Evolutionary conservation across 2,113 vertebrate genomes (phyloP), one percentile per base, ranked within the genome.

Genomic region (Heterochromis multidens): DNA sequence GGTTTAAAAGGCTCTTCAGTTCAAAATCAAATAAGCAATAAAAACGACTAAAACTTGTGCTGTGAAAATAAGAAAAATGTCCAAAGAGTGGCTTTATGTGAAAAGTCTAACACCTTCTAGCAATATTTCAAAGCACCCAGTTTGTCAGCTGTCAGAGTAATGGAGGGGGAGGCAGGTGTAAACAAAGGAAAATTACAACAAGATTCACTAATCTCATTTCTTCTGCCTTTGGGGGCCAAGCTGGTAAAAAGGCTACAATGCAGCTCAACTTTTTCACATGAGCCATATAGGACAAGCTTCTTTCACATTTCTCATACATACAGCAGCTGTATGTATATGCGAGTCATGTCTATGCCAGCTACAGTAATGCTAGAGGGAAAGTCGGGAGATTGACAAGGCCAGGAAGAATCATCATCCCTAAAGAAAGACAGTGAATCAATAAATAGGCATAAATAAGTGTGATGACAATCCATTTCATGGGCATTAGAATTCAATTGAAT

Each of bases 131-230:
- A 61, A 82, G 84, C 56, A 14, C 33, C 5, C 86, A 8, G 80
- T 85, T 89, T 88, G 76, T 91, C 88, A 83, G 49, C 65, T 85
- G 88, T 88, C 93, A 79, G 57, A 70, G 63, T 78, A 83, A 61
- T 9, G 37, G 21, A 40, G 37, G 13, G 59, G 58, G 14, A 72
- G 80, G 70, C 58, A 52, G 72, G 52, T 52, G 80, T 21, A 86
- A 87, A 91, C 88, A 86, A 85, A 90, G 80, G 40, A 80, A 72
- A 9, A 74, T 43, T 77, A 59, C 21, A 5, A 80, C 52, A 46
- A 58, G 35, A 60, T 80, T 72, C 62, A 17, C 37, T 67, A 81
- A 89, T 77, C 40, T 76, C 33, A 65, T 84, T 82, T n/a, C 72
- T 56, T 77, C 61, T 33, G 78, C 63, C 81, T 63, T 63, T 49